A percentile compares a stretch with the other conserved stretches of the same genome.
These are phyloP conservation scores for Helostoma temminkii DNA, from an alignment of 2,797 vertebrate genomes.

Conservation along the genomic window DNA sequence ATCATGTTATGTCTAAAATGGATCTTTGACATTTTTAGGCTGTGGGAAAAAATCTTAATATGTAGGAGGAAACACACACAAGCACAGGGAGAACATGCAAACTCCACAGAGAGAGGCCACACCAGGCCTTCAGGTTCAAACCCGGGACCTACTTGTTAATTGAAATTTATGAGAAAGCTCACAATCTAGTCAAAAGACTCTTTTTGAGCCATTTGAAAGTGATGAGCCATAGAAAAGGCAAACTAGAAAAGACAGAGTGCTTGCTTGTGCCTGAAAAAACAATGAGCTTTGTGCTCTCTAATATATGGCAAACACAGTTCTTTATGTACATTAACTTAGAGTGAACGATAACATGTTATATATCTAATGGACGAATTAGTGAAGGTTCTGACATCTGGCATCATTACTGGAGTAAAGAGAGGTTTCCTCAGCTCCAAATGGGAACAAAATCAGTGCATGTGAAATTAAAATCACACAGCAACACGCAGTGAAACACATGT, in stretches of 20 bases:
- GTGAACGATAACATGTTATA: no score
- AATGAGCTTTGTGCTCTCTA: neutral
- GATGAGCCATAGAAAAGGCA: neutral
- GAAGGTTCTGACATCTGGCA: neutral
- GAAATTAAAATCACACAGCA: neutral
- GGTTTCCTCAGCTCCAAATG: neutral
- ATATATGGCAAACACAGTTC: neutral
- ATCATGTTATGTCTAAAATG: neutral
- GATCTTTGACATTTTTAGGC: constrained; percentile 5
- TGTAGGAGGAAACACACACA: constrained; percentile 3
- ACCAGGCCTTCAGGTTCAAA: neutral
- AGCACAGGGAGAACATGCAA: neutral
- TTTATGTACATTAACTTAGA: neutral
- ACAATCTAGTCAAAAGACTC: neutral
- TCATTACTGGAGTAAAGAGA: neutral
- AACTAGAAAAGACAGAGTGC: neutral
- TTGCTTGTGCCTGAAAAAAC: neutral
- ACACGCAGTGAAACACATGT: no score
- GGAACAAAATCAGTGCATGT: neutral
- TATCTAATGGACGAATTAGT: neutral
- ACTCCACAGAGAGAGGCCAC: neutral
- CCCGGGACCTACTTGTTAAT: neutral
- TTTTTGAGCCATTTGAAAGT: neutral
- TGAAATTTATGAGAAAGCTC: neutral
- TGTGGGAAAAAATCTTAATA: neutral